phyloP scores from a whole-genome alignment of 2,888 invertebrate genomes.

The Sarcophaga carnaria region DNA sequence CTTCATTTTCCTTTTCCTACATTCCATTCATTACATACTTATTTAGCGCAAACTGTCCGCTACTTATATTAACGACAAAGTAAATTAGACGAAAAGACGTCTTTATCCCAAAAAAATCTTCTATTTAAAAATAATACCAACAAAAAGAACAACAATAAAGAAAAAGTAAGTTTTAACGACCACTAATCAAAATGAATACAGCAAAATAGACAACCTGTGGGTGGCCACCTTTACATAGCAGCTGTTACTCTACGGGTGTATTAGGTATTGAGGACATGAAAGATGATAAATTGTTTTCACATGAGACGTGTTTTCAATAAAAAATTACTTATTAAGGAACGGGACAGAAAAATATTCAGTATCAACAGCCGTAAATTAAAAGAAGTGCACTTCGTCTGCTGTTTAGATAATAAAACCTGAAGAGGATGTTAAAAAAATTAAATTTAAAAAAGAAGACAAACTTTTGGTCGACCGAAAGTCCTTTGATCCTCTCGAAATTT shows the following conservation, averaged over 20 bases:
- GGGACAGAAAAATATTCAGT: too few relatives aligned
- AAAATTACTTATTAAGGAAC: too few relatives aligned
- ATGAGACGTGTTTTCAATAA: too few relatives aligned
- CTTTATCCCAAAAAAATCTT: neutral
- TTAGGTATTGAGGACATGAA: too few relatives aligned
- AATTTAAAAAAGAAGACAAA: too few relatives aligned
- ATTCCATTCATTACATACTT: neutral
- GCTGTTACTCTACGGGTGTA: neutral
- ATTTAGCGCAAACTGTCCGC: slow-evolving; percentile 22
- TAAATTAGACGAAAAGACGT: slow-evolving; percentile 27
- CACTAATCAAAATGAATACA: slow-evolving; percentile 43
- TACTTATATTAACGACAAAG: slow-evolving; percentile 51
- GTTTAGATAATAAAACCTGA: too few relatives aligned
- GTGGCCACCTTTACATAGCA: neutral
- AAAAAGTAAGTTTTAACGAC: slow-evolving; percentile 31
- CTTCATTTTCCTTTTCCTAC: neutral
- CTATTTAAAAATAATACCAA: slow-evolving; percentile 3
- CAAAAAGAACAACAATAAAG: neutral
- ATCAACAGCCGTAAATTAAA: too few relatives aligned
- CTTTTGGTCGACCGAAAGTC: too few relatives aligned
- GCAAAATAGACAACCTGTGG: neutral
- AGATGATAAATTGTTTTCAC: too few relatives aligned
- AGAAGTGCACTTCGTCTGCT: too few relatives aligned
- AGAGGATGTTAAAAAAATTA: too few relatives aligned
- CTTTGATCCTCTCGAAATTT: too few relatives aligned